Percentiles rank a stretch among this genome's conserved stretches.
Evolutionary conservation across 1,140 invertebrate species (phyloP).

Genomic region (Hypothenemus hampei): DNA sequence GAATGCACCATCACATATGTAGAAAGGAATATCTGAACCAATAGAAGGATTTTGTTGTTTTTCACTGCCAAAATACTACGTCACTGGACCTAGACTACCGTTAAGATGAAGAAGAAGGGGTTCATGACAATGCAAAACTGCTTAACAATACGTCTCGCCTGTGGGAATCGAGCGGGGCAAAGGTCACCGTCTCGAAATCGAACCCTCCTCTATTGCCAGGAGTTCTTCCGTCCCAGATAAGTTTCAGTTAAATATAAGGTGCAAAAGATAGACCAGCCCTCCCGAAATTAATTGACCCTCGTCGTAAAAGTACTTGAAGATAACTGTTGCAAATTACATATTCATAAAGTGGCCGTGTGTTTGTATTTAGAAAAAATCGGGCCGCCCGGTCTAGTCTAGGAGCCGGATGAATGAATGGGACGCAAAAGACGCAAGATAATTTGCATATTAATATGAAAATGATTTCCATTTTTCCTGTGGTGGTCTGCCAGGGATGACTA

Average conservation of each 20-base stretch:
- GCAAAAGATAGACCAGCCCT: too few relatives aligned
- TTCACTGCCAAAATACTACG: too few relatives aligned
- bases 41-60: too few relatives aligned
- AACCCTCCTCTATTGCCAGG: not conserved
- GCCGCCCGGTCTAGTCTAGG: constrained; percentile 8
- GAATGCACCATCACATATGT: too few relatives aligned
- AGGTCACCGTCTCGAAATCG: constrained; percentile 22
- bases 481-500: constrained; percentile 16
- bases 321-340: constrained; percentile 30
- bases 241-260: not conserved
- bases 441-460: constrained; percentile 32
- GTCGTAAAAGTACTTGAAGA: constrained; percentile 19
- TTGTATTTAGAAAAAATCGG: constrained; percentile 21
- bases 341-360: constrained; percentile 26
- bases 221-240: constrained; percentile 2
- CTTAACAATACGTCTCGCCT: constrained; percentile 25
- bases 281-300: constrained; percentile 30
- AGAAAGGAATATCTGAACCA: too few relatives aligned
- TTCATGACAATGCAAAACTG: constrained; percentile 7
- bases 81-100: constrained; percentile 16
- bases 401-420: constrained; percentile 15
- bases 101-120: constrained; percentile 26
- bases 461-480: constrained; percentile 22
- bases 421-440: constrained; percentile 22
- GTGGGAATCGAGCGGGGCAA: constrained; percentile 26